Base-by-base conservation (phyloP, 2,797 vertebrate genomes). In the Merluccius polli region DNA sequence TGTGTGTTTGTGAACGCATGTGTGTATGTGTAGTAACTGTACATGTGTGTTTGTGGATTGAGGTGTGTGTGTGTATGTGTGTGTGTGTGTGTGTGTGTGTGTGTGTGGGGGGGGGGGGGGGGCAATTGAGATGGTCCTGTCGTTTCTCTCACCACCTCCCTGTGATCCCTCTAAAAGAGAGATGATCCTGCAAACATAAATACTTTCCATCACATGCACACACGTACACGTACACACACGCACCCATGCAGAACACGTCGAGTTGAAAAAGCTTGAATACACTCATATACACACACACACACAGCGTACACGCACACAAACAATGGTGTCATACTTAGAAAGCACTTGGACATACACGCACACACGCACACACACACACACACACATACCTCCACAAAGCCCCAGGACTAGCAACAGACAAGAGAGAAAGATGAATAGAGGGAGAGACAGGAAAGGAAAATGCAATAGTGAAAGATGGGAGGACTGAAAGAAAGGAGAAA, bases 101-200 rank as follows among this genome's bases (percentile, higher is more conserved):
- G 0, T 27, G 52, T 24, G 35, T 35, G 8, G 75, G 70, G 76
- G 71, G 73, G 73, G 75, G 70, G 30, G 78, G 48, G 0, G 48
- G 6, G 52, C 18, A 48, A 48, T 48, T 48, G 44, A n/a, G 52
- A 59, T n/a, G 52, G 52, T 21, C 21, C 75, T 79, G 73, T 88
- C 80, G 87, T 78, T 76, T 86, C 87, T 81, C 74, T 88, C 88
- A 84, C 82, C 86, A 82, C 68, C 77, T 85, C 81, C 36, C 48
- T 69, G 69, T 72, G 70, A 79, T 87, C 72, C 74, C 78, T 29
- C 0, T 38, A 76, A 89, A 88, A 85, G 79, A 69, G 73, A 89
- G 80, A 82, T 77, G 69, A 77, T 73, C 75, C 75, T 78, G 24
- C 31, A 63, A 38, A 84, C 74, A 85, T 69, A 71, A 44, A 78